Evolutionary conservation across 2,113 vertebrate species (phyloP).

Genomic region (Ctenomys sociabilis): DNA sequence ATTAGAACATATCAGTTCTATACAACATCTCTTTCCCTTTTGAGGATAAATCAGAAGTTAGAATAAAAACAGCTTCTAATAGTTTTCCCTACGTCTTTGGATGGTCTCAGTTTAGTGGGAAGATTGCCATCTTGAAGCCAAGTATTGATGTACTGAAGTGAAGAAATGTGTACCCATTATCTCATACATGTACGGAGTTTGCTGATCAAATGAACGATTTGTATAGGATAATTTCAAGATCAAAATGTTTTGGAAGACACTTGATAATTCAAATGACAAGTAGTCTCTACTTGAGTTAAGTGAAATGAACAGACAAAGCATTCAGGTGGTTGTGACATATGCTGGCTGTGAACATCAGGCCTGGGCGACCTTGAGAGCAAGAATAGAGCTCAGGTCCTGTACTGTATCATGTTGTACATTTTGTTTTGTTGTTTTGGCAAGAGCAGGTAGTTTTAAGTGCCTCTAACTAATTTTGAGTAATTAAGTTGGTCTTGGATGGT

Average conservation of each 20-base stretch:
- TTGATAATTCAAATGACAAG: slow-evolving; percentile 54
- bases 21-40: slow-evolving; percentile 42
- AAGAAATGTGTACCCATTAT: slow-evolving; percentile 29
- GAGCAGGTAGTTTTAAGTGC: slow-evolving; percentile 37
- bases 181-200: slow-evolving; percentile 29
- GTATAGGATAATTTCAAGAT: slow-evolving; percentile 30
- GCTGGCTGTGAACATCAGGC: slow-evolving; percentile 11
- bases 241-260: slow-evolving; percentile 53
- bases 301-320: not conserved
- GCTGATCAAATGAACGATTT: slow-evolving; percentile 17
- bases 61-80: slow-evolving; percentile 31
- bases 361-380: not conserved
- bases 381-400: not conserved
- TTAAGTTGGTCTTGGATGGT: slow-evolving; percentile 12
- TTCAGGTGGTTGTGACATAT: not conserved
- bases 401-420: not conserved
- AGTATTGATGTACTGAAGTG: slow-evolving; percentile 21
- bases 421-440: not conserved
- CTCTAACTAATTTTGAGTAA: not conserved
- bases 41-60: slow-evolving; percentile 43
- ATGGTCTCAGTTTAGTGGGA: slow-evolving; percentile 17
- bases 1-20: slow-evolving; percentile 36
- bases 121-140: slow-evolving; percentile 44
- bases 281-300: slow-evolving; percentile 42
- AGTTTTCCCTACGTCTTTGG: slow-evolving; percentile 50